A percentile compares a stretch with the other conserved stretches of the same genome.
These are phyloP conservation scores for Nymphalis c-album DNA, from an alignment of 2,888 invertebrate species.

Conservation along the genomic window DNA sequence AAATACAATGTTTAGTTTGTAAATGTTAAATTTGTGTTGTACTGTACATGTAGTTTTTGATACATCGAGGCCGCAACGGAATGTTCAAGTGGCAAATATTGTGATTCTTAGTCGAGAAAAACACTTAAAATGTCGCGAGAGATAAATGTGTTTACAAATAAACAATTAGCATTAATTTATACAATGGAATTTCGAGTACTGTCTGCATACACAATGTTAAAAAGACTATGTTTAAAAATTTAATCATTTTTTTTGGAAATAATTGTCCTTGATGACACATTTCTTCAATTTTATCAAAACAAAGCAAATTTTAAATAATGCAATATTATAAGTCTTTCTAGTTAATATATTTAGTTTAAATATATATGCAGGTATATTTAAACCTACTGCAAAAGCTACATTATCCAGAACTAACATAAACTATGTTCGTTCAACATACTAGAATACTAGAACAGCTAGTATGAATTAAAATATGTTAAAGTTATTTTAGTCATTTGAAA, in stretches of 20 bases:
- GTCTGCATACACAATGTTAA: background rate
- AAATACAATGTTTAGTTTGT: background rate
- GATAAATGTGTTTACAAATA: conserved; percentile 43
- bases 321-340: too few species aligned
- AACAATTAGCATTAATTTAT: conserved; percentile 41
- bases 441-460: too few species aligned
- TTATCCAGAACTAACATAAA: too few species aligned
- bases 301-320: too few species aligned
- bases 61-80: conserved; percentile 37
- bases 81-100: conserved; percentile 45
- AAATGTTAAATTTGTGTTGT: background rate
- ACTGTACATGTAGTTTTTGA: conserved; percentile 27
- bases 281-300: too few species aligned
- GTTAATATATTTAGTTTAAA: too few species aligned
- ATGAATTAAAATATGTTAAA: too few species aligned
- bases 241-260: too few species aligned
- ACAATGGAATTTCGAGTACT: conserved; percentile 33
- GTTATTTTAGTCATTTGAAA: background rate
- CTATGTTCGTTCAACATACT: too few species aligned
- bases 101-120: conserved; percentile 42
- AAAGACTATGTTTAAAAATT: background rate
- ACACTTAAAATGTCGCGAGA: conserved; percentile 44
- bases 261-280: too few species aligned
- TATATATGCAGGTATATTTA: too few species aligned
- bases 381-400: too few species aligned